These are phyloP conservation scores for Pristiophorus japonicus DNA, from an alignment of 2,113 vertebrate genomes.

Conservation along the genomic window DNA sequence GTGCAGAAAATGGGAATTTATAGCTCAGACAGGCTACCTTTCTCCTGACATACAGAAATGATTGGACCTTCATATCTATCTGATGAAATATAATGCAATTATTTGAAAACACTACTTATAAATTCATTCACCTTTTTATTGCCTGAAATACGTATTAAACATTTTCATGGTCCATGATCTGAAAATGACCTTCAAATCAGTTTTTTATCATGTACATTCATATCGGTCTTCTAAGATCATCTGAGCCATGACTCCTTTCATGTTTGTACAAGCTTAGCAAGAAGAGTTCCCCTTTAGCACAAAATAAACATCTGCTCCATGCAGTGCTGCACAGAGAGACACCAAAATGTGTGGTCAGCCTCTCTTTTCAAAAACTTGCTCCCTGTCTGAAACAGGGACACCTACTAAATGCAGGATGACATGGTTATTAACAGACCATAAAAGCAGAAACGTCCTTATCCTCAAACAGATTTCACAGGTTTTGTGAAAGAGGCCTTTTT, in stretches of 20 bases:
- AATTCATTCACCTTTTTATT: slow-evolving; percentile 57
- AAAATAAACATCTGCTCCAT: slow-evolving; percentile 81
- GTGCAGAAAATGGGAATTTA: slow-evolving; percentile 92
- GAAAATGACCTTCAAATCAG: slow-evolving; percentile 60
- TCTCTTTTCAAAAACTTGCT: slow-evolving; percentile 74
- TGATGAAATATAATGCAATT: slow-evolving; percentile 70
- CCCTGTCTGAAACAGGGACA: slow-evolving; percentile 69
- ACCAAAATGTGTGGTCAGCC: slow-evolving; percentile 72
- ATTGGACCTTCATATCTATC: slow-evolving; percentile 73
- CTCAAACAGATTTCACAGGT: slow-evolving; percentile 70
- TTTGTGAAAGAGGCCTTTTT: slow-evolving; percentile 67
- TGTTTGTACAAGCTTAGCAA: slow-evolving; percentile 74
- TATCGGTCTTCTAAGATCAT: slow-evolving; percentile 71
- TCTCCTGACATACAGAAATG: slow-evolving; percentile 70
- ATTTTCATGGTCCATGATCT: slow-evolving; percentile 57
- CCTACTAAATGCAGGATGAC: slow-evolving; percentile 76
- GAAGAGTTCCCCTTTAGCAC: slow-evolving; percentile 77
- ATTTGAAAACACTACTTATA: slow-evolving; percentile 64
- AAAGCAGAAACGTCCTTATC: slow-evolving; percentile 71
- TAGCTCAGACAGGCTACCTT: slow-evolving; percentile 74
- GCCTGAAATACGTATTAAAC: slow-evolving; percentile 53
- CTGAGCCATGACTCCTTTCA: slow-evolving; percentile 74
- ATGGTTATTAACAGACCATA: slow-evolving; percentile 74
- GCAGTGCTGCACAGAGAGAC: slow-evolving; percentile 70
- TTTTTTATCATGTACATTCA: slow-evolving; percentile 64